phyloP scores from a whole-genome alignment of 30 jellyfish, hydroid and myxozoan genomes.

The Mastigias papua region DNA sequence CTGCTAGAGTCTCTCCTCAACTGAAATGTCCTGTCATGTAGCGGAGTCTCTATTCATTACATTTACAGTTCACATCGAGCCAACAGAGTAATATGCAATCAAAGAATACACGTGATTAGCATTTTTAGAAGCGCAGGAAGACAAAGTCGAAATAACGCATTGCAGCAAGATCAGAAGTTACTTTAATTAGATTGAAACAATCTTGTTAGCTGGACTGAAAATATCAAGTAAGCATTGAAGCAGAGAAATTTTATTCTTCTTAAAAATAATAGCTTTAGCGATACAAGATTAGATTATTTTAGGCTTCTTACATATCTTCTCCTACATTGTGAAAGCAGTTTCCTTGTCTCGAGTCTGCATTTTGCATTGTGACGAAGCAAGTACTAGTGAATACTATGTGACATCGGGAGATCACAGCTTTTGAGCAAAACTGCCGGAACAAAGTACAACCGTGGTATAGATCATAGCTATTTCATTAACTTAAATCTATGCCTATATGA shows the following conservation, averaged over 20 bases:
- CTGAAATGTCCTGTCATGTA: too few species aligned
- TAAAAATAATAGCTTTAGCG: background rate
- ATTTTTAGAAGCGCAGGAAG: background rate
- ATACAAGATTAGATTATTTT: background rate
- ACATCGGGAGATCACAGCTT: too few species aligned
- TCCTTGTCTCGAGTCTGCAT: background rate
- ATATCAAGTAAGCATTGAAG: slow-evolving; percentile 10
- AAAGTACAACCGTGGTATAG: too few species aligned
- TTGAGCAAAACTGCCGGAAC: too few species aligned
- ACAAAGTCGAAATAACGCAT: background rate
- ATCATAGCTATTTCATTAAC: too few species aligned
- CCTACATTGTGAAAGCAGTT: background rate
- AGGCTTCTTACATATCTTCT: background rate
- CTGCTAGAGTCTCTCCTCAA: too few species aligned
- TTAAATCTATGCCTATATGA: too few species aligned
- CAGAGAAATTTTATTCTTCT: background rate
- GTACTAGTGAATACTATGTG: too few species aligned
- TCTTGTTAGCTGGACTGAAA: slow-evolving; percentile 15
- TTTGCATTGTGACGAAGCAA: too few species aligned
- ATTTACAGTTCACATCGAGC: background rate
- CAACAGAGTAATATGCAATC: background rate
- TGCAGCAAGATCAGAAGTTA: slow-evolving; percentile 2
- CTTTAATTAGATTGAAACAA: background rate
- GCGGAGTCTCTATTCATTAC: too few species aligned
- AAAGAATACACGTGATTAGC: background rate